Conservation (phyloP, 2,113 vertebrate species). For the Lampris megalopsis region DNA sequence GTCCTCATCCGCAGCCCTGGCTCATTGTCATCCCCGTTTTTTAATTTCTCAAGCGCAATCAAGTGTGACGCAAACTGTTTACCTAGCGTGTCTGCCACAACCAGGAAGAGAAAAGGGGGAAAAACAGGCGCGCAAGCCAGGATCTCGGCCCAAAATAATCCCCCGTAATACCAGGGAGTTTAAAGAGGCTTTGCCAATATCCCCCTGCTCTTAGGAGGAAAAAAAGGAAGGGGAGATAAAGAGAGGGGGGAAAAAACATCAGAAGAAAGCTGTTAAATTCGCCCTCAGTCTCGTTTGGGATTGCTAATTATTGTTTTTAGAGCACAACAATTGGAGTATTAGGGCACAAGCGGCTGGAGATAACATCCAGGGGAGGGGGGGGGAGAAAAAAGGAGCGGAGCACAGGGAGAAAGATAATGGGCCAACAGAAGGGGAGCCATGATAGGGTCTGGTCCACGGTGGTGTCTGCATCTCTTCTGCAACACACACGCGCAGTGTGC, state of each 20-base stretch:
- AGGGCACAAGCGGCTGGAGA: constrained; percentile 79
- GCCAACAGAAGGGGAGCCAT: constrained; percentile 71
- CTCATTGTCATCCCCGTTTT: constrained; percentile 83
- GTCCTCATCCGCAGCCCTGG: constrained; percentile 61
- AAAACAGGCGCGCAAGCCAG: constrained; percentile 70
- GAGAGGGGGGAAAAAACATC: constrained; percentile 51
- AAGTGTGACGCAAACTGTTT: constrained; percentile 87
- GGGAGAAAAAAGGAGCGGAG: constrained; percentile 36
- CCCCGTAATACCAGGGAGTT: constrained; percentile 82
- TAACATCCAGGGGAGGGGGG: constrained; percentile 77
- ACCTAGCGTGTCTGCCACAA: constrained; percentile 82
- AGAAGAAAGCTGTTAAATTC: constrained; percentile 79
- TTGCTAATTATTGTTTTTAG: constrained; percentile 85
- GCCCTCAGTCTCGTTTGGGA: constrained; percentile 77
- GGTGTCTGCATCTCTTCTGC: constrained; percentile 45
- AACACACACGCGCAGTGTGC: constrained; percentile 37
- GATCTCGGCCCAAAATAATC: constrained; percentile 84
- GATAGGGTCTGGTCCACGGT: constrained; percentile 70
- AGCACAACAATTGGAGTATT: constrained; percentile 82
- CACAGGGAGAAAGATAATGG: constrained; percentile 65
- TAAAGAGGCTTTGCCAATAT: constrained; percentile 84
- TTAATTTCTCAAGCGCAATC: constrained; percentile 86
- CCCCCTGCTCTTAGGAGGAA: constrained; percentile 67
- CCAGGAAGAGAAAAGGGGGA: constrained; percentile 72
- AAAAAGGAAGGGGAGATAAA: constrained; percentile 65